Evolutionary conservation across 2,888 invertebrate genomes (phyloP).

Genomic region (Petrolisthes cinctipes): DNA sequence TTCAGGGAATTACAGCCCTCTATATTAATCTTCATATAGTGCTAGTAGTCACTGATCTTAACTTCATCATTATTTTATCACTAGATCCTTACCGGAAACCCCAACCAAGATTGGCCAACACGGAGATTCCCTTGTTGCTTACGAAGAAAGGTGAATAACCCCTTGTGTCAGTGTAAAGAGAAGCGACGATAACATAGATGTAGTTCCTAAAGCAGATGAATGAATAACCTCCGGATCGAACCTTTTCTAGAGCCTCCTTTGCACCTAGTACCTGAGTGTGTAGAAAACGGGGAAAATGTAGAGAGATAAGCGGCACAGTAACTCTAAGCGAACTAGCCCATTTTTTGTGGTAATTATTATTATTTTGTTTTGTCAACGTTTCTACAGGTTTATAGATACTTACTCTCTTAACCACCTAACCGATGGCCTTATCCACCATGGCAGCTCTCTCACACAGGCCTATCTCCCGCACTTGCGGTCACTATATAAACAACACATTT

Average conservation of each 20-base stretch:
- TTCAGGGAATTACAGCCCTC: too few species aligned
- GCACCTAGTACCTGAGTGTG: background rate
- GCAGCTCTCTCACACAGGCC: too few species aligned
- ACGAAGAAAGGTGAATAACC: conserved; percentile 4
- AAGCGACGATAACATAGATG: background rate
- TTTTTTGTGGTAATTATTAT: too few species aligned
- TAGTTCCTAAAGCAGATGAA: background rate
- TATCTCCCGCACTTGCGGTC: too few species aligned
- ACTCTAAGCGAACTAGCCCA: too few species aligned
- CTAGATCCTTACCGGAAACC: background rate
- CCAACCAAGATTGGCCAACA: conserved; percentile 5
- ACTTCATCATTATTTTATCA: background rate
- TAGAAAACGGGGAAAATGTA: background rate
- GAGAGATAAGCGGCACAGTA: background rate
- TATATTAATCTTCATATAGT: too few species aligned
- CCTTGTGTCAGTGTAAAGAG: background rate
- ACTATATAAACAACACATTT: too few species aligned
- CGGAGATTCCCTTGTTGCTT: conserved; percentile 11
- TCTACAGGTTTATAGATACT: too few species aligned
- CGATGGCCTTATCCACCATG: too few species aligned
- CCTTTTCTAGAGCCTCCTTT: background rate
- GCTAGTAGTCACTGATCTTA: too few species aligned
- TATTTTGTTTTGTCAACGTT: too few species aligned
- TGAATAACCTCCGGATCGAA: background rate
- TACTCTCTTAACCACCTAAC: too few species aligned